A percentile compares a stretch with the other conserved stretches of the same genome.
phyloP scores from a whole-genome alignment of 1,140 invertebrate genomes.

The Drosophila insularis region DNA sequence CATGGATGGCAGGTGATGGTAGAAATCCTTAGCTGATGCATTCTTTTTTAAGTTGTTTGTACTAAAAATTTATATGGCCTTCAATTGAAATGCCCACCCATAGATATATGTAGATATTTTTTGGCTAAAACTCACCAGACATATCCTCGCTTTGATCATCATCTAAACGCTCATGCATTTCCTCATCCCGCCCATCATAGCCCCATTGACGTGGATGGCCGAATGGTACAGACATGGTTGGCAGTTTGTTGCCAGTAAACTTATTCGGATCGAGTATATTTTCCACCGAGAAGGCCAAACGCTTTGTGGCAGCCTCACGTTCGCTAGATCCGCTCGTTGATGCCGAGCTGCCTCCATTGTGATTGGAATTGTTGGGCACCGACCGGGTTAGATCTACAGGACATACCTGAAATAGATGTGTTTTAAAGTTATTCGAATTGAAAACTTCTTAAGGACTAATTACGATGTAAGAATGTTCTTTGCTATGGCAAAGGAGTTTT shows the following conservation, averaged over 20 bases:
- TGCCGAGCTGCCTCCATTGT: conserved; percentile 52
- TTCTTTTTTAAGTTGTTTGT: background rate
- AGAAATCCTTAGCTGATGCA: conserved; percentile 5
- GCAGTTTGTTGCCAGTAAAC: conserved; percentile 87
- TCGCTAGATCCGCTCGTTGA: conserved; percentile 68
- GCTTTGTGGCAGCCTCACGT: conserved; percentile 76
- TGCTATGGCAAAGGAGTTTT: no score
- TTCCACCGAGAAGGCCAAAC: conserved; percentile 93
- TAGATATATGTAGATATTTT: background rate
- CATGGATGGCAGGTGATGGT: conserved; percentile 26
- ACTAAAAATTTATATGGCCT: conserved; percentile 24
- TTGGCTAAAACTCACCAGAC: conserved; percentile 68
- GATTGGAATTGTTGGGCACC: conserved; percentile 51
- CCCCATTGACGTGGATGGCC: conserved; percentile 80
- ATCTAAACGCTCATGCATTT: conserved; percentile 76
- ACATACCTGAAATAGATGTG: conserved; percentile 76
- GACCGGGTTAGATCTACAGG: conserved; percentile 82
- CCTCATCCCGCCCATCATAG: conserved; percentile 83
- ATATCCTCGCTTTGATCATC: conserved; percentile 82
- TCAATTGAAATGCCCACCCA: conserved; percentile 39
- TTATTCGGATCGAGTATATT: conserved; percentile 95
- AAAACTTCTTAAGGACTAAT: no score
- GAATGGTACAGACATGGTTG: conserved; percentile 29
- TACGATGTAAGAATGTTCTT: no score
- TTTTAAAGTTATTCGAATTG: no score